Base-by-base conservation (phyloP, 2,888 invertebrate species). In the Caenorhabditis afra region DNA sequence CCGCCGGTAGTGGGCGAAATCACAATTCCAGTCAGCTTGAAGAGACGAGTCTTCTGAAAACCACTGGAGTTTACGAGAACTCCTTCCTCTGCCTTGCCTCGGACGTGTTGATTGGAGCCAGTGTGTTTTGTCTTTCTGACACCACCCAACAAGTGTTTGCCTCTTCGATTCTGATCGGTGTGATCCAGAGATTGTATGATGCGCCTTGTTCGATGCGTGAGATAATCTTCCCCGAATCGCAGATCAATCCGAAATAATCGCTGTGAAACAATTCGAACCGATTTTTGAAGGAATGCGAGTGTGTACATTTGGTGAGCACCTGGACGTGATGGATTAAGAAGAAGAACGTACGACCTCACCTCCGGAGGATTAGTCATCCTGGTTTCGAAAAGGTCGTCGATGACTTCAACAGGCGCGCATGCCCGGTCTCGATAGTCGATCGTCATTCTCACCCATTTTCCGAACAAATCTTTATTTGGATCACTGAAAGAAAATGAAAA, bases 241-340 rank as follows among this genome's bases (percentile, higher is more conserved):
- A 45, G n/a, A 70, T 39, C 14, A 20, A 37, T 45, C 70, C 70
- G 35, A 70, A 61, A 35, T 53, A 61, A 1, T 41, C 14, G 20
- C 55, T 50, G n/a, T 23, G 4, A 37, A 47, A 70, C 53, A 70
- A 39, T 22, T 47, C 61, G 20, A 61, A 35, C 10, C 29, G 35
- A 7, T 22, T 22, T 7, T 44, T 10, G 12, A 12, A n/a, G 0
- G 12, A 22, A 12, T 53, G 47, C 14, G 53, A 45, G 35, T 45
- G 23, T 37, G 45, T 29, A 5, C 61, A 16, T 18, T 47, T n/a
- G 0, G 47, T 45, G 45, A 29, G 52, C 0, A 68, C 53, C 59
- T 68, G 16, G 1, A 67, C 22, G 8, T 2, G 5, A 53, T n/a
- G n/a, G 11, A 8, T 16, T 49, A 11, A 44, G 20, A 16, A 29